A percentile compares a stretch with the other conserved stretches of the same genome.
Evolutionary conservation across 2,113 vertebrate genomes (phyloP).

Genomic region (Aspidoscelis tigris): DNA sequence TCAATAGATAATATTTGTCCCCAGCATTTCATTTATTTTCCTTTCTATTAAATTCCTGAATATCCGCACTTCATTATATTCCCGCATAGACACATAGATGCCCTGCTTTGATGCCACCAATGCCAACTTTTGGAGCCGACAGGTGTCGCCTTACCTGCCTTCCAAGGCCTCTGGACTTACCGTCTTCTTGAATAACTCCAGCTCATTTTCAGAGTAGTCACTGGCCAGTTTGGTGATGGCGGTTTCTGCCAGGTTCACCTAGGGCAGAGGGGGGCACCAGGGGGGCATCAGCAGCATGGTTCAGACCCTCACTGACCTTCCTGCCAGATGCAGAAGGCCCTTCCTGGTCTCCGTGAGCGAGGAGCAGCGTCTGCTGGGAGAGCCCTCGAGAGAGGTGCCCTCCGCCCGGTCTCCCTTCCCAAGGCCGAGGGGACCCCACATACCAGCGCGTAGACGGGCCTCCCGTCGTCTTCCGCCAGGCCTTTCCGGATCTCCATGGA

Average conservation of each 20-base stretch:
- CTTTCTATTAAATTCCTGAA: too few relatives aligned
- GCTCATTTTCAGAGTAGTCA: constrained; percentile 92
- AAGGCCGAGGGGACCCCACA: too few relatives aligned
- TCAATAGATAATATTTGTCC: too few relatives aligned
- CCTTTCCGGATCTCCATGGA: constrained; percentile 93
- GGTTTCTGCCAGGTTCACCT: constrained; percentile 92
- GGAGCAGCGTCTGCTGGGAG: background rate
- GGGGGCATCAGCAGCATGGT: background rate
- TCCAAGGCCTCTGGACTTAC: constrained; percentile 74
- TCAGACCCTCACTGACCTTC: background rate
- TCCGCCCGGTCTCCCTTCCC: too few relatives aligned
- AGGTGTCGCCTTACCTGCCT: too few relatives aligned
- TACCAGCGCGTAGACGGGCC: constrained; percentile 87
- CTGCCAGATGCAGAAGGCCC: background rate
- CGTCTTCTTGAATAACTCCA: constrained; percentile 93
- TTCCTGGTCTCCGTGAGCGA: background rate
- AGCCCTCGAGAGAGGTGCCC: too few relatives aligned
- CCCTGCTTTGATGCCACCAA: too few relatives aligned
- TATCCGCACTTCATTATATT: too few relatives aligned
- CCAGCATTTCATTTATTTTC: too few relatives aligned
- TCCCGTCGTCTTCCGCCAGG: constrained; percentile 82
- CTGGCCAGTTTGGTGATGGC: constrained; percentile 91
- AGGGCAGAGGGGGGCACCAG: background rate
- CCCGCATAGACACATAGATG: too few relatives aligned
- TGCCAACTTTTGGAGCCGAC: too few relatives aligned